Evolutionary conservation across 2,797 vertebrate species (phyloP).

Genomic region (Artibeus lituratus): DNA sequence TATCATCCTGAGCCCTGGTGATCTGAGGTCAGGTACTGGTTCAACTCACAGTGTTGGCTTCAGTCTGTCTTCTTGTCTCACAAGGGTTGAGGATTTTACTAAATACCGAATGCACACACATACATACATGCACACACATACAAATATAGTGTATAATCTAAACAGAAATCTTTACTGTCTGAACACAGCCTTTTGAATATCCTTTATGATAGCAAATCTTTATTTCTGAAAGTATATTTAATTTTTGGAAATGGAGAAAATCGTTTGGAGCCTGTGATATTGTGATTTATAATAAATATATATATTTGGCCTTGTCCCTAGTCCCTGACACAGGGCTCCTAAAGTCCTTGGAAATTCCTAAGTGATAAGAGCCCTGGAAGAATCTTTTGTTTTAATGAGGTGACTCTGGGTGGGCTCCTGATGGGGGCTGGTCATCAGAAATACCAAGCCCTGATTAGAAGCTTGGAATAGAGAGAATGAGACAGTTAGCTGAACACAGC

Average conservation of each 20-base stretch:
- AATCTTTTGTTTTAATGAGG: background rate
- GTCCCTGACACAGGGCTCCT: background rate
- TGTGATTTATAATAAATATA: background rate
- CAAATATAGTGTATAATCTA: background rate
- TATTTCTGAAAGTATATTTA: background rate
- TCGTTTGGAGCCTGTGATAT: background rate
- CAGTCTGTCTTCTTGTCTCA: background rate
- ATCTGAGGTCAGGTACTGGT: background rate
- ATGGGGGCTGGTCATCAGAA: background rate
- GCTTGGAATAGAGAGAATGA: no score
- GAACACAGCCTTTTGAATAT: background rate
- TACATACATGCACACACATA: background rate
- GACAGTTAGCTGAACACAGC: no score
- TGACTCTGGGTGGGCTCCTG: background rate
- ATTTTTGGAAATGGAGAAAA: background rate
- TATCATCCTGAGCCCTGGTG: background rate
- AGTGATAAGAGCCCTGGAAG: background rate
- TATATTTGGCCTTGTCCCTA: background rate
- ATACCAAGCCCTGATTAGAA: background rate
- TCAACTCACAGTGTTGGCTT: accelerated
- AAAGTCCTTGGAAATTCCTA: background rate
- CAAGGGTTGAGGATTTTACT: background rate
- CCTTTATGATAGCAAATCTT: background rate
- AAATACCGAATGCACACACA: background rate
- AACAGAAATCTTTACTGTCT: background rate